Percentiles rank a stretch among this genome's conserved stretches.
Evolutionary conservation across 2,797 vertebrate species (phyloP).

Genomic region (Semaprochilodus insignis): DNA sequence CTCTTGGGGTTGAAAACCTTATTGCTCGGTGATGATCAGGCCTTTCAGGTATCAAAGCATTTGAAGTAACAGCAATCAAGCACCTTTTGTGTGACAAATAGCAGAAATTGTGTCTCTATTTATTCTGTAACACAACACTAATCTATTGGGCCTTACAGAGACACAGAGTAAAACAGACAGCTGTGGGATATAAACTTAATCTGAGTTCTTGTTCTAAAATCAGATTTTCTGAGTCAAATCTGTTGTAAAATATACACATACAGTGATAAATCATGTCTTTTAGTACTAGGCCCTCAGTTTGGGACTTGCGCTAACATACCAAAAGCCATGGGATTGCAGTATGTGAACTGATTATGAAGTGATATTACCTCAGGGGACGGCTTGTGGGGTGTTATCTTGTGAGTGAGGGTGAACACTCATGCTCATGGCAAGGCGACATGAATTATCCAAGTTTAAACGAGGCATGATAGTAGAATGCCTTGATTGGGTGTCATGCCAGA

Average conservation of each 20-base stretch:
- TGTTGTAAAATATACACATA: background rate
- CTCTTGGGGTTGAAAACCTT: background rate
- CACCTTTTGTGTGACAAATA: background rate
- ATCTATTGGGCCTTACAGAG: background rate
- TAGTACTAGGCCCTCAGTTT: too few relatives aligned
- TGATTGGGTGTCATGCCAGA: too few relatives aligned
- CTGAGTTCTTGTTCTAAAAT: background rate
- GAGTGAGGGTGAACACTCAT: too few relatives aligned
- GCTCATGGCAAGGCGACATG: too few relatives aligned
- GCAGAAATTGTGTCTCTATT: background rate
- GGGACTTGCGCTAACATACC: too few relatives aligned
- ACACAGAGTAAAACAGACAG: background rate
- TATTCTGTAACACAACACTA: background rate
- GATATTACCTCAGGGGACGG: too few relatives aligned
- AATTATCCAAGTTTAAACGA: too few relatives aligned
- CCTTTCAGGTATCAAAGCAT: background rate
- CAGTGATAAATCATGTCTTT: background rate
- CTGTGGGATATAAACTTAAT: background rate
- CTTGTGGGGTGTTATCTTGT: too few relatives aligned
- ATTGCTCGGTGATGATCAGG: background rate
- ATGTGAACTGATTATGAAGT: too few relatives aligned
- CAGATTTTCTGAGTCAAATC: background rate
- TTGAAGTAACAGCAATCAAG: background rate
- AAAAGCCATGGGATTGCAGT: too few relatives aligned
- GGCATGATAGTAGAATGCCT: too few relatives aligned